Evolutionary conservation across 2,113 vertebrate species (phyloP).

Genomic region (Sciurus niger): DNA sequence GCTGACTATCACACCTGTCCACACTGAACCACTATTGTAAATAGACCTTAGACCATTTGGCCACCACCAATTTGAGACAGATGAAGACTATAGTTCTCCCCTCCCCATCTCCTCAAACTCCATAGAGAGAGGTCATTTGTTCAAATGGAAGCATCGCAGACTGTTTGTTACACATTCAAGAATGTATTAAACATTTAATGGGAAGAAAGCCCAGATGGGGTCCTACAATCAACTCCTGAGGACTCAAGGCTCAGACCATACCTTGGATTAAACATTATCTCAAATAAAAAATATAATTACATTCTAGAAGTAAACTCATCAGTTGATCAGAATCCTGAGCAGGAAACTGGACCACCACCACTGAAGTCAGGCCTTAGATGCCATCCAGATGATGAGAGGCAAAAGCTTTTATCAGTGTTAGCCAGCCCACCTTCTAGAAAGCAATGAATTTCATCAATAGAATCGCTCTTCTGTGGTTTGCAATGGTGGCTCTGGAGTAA

Average conservation of each 20-base stretch:
- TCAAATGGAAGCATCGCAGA: neutral
- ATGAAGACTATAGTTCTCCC: neutral
- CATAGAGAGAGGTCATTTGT: neutral
- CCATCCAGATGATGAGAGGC: neutral
- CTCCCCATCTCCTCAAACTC: no score
- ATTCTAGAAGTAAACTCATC: neutral
- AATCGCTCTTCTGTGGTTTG: neutral
- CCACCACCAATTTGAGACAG: neutral
- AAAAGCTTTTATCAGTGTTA: neutral
- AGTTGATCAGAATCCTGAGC: neutral
- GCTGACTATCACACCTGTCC: no score
- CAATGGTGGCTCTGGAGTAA: no score
- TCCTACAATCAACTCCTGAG: neutral
- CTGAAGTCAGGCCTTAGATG: neutral
- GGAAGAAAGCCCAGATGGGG: neutral
- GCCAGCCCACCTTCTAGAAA: neutral
- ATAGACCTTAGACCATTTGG: neutral
- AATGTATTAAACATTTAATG: neutral
- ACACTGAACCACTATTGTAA: neutral
- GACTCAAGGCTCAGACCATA: neutral
- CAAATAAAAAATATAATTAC: neutral
- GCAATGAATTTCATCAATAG: neutral
- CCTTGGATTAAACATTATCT: slow-evolving; percentile 4
- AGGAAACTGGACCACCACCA: neutral
- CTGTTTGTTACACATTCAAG: neutral